Percentiles rank a stretch among this genome's conserved stretches.
Evolutionary conservation across 2,113 vertebrate genomes (phyloP).

Genomic region (Struthio camelus): DNA sequence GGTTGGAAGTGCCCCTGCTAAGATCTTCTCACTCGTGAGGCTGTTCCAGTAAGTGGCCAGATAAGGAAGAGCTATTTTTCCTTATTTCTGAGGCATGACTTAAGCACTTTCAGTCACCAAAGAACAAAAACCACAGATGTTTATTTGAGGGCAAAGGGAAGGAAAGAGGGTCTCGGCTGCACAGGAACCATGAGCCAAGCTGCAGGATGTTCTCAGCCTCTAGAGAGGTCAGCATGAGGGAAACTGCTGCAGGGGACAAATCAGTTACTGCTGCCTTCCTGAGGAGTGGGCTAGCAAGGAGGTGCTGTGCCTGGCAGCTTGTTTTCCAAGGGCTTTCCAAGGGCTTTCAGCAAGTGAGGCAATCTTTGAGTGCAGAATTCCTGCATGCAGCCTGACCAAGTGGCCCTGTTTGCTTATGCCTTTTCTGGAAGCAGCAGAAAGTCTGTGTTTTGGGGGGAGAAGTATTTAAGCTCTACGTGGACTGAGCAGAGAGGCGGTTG

Average conservation of each 20-base stretch:
- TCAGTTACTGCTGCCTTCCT: accelerated
- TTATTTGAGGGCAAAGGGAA: background rate
- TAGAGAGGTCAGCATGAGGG: background rate
- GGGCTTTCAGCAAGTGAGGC: accelerated
- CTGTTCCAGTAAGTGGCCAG: too few relatives aligned
- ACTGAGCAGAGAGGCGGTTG: too few relatives aligned
- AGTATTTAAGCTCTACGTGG: too few relatives aligned
- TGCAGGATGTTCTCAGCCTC: background rate
- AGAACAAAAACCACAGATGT: background rate
- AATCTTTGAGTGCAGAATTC: background rate
- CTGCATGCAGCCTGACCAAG: too few relatives aligned
- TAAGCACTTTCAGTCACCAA: background rate
- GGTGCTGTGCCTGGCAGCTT: background rate
- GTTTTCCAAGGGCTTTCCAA: background rate
- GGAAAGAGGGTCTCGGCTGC: background rate
- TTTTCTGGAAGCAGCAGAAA: background rate
- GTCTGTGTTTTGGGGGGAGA: background rate
- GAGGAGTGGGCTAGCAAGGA: accelerated
- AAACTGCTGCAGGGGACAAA: background rate
- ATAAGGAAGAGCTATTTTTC: background rate
- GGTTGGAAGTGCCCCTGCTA: too few relatives aligned
- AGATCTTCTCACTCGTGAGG: background rate
- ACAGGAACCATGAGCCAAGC: background rate
- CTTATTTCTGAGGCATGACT: background rate
- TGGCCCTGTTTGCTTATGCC: background rate